A percentile compares a stretch with the other conserved stretches of the same genome.
Evolutionary conservation across 53 echinoderm and acorn worm genomes (phyloP).

Genomic region (Pentamera pediparva): DNA sequence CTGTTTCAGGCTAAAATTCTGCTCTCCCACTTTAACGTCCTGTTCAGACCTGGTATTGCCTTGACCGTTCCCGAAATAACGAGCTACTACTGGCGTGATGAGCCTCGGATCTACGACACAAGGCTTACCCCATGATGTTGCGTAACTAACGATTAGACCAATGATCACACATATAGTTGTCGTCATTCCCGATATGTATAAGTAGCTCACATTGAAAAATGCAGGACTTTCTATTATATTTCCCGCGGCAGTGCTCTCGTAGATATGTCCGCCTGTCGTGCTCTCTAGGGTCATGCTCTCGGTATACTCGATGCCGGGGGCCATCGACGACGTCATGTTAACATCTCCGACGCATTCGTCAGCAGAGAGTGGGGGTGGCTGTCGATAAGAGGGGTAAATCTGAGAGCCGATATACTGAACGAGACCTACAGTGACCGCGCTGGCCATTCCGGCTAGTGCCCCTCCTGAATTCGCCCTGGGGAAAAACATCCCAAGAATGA

Average conservation of each 20-base stretch:
- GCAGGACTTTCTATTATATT: background rate
- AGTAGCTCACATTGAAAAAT: slow-evolving; percentile 3
- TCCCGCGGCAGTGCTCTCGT: too few species aligned
- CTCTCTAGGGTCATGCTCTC: too few species aligned
- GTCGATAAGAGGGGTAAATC: background rate
- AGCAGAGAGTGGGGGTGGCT: background rate
- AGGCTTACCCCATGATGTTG: background rate
- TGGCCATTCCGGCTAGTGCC: background rate
- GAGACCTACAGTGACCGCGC: background rate
- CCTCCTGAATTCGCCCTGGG: slow-evolving; percentile 21
- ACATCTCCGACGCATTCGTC: background rate
- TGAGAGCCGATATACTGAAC: background rate
- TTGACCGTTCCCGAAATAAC: background rate
- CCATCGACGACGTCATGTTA: too few species aligned
- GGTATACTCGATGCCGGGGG: background rate
- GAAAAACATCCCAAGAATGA: slow-evolving; percentile 1
- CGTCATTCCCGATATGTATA: slow-evolving; percentile 1
- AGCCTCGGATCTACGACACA: background rate
- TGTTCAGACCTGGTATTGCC: too few species aligned
- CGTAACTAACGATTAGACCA: background rate
- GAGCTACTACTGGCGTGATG: background rate
- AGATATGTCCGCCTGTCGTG: background rate
- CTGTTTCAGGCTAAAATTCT: too few species aligned
- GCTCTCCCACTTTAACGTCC: too few species aligned
- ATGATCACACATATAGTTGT: background rate